Evolutionary conservation across 2,888 invertebrate genomes (phyloP).

Genomic region (Harmothoe impar): DNA sequence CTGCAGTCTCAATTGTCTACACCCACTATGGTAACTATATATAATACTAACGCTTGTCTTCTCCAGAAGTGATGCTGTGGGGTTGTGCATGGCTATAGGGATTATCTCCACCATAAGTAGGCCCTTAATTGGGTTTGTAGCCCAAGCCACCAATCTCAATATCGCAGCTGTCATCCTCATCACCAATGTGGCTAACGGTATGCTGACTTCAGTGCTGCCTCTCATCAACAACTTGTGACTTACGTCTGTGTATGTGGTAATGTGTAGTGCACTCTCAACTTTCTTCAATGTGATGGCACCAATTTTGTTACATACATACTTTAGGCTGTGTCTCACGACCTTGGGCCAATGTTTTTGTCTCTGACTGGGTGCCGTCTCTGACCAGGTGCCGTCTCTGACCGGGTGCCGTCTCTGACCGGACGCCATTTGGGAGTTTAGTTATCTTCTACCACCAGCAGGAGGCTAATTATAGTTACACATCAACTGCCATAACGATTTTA

Average conservation of each 20-base stretch:
- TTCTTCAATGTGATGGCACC: not conserved
- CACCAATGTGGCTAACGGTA: not conserved
- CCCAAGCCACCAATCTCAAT: not conserved
- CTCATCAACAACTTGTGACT: not conserved
- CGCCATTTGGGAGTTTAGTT: too few species aligned
- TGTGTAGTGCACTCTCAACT: not conserved
- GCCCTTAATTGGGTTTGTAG: not conserved
- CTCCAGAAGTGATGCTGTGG: not conserved
- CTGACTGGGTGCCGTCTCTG: too few species aligned
- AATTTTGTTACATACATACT: not conserved
- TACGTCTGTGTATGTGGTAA: not conserved
- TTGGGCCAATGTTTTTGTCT: too few species aligned
- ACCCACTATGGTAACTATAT: constrained; percentile 9
- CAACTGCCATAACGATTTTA: too few species aligned
- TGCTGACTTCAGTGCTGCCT: not conserved
- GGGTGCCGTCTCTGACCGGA: too few species aligned
- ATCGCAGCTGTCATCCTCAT: not conserved
- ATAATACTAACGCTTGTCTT: too few species aligned
- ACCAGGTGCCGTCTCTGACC: too few species aligned
- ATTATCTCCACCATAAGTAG: not conserved
- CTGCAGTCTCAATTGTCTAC: not conserved
- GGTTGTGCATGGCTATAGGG: not conserved
- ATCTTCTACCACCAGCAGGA: too few species aligned
- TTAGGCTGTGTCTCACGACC: too few species aligned
- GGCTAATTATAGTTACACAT: too few species aligned